Evolutionary conservation across 1,140 invertebrate genomes (phyloP).

Genomic region (Drosophila ironensis): DNA sequence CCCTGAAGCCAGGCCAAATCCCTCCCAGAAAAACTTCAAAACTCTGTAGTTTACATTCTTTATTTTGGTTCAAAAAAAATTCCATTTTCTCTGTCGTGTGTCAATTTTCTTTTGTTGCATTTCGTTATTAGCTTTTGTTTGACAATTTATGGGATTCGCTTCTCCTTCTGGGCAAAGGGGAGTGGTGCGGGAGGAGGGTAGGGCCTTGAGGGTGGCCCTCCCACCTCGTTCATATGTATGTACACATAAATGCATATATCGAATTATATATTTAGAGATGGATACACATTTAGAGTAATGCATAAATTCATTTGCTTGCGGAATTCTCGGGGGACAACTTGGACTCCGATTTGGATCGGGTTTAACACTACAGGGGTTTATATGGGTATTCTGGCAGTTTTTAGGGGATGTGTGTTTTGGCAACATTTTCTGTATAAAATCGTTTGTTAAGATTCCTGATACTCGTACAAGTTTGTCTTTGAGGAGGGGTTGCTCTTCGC

Average conservation of each 20-base stretch:
- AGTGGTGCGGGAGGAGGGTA: neutral
- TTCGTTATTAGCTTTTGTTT: too few species aligned
- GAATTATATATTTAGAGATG: constrained; percentile 12
- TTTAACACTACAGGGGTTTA: constrained; percentile 17
- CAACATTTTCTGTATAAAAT: constrained; percentile 24
- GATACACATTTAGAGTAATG: constrained; percentile 5
- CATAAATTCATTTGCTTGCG: constrained; percentile 44
- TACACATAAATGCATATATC: constrained; percentile 12
- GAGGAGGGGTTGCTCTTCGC: neutral
- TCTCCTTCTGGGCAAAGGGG: too few species aligned
- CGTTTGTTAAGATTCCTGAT: constrained; percentile 14
- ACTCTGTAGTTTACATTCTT: constrained; percentile 71
- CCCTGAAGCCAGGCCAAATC: neutral
- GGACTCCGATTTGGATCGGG: neutral
- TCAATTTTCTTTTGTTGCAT: constrained; percentile 5
- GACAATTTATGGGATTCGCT: too few species aligned
- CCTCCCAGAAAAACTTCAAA: neutral
- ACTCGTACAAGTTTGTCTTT: neutral
- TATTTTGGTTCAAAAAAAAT: constrained; percentile 76
- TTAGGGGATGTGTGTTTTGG: neutral
- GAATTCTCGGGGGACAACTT: constrained; percentile 5
- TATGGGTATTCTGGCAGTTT: neutral
- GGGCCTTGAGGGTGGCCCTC: neutral
- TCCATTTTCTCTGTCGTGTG: constrained; percentile 45
- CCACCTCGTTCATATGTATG: constrained; percentile 3